phyloP scores from a whole-genome alignment of 2,113 vertebrate species.

The Ibidorhyncha struthersii region DNA sequence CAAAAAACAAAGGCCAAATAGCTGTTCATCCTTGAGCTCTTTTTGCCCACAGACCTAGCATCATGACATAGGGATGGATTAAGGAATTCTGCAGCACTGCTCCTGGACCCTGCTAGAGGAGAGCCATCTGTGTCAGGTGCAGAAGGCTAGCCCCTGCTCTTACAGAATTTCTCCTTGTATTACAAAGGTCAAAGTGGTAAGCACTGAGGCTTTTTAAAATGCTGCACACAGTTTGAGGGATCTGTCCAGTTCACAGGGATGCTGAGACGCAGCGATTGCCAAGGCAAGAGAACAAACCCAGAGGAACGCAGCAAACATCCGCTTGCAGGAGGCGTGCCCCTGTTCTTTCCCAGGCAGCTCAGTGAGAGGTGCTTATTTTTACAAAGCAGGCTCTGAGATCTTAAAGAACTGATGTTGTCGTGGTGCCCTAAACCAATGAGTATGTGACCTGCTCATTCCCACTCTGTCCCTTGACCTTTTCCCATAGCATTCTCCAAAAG shows the following conservation, averaged over 20 bases:
- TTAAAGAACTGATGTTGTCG: conserved; percentile 22
- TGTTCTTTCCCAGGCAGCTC: conserved; percentile 53
- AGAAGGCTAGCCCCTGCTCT: background rate
- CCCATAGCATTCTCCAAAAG: conserved; percentile 64
- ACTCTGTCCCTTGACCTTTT: conserved; percentile 66
- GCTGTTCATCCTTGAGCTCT: background rate
- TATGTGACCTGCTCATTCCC: conserved; percentile 61
- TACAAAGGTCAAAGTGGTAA: background rate
- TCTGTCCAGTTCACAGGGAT: background rate
- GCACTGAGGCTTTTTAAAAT: background rate
- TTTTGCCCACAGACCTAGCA: background rate
- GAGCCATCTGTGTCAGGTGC: background rate
- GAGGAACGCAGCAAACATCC: background rate
- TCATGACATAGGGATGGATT: background rate
- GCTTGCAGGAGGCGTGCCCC: background rate
- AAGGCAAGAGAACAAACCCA: background rate
- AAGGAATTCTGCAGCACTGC: background rate
- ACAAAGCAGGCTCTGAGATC: conserved; percentile 50
- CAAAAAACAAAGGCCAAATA: background rate
- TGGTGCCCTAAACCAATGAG: conserved; percentile 55
- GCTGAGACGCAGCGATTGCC: background rate
- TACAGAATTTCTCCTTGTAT: background rate
- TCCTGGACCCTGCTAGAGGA: background rate
- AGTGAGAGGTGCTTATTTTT: conserved; percentile 57
- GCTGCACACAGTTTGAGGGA: background rate